Percentiles rank a stretch among this genome's conserved stretches.
Conservation (phyloP, 2,797 vertebrate species). For the Gymnothorax reevesii region DNA sequence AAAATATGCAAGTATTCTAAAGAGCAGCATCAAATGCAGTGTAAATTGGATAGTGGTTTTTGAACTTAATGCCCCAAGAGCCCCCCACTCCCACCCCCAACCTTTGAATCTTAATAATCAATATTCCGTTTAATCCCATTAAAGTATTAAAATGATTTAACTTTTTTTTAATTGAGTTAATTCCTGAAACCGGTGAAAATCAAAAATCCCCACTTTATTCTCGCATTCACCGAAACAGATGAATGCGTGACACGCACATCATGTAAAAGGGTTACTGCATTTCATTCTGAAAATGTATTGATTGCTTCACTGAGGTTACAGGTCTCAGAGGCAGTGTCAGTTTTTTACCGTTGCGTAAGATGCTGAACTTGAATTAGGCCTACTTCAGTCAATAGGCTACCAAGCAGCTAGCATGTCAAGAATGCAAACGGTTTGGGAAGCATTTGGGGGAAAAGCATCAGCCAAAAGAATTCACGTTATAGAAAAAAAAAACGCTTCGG, state of each 20-base stretch:
- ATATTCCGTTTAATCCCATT: too few species aligned
- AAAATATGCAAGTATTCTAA: neutral
- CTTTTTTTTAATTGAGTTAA: too few species aligned
- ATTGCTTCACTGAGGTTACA: neutral
- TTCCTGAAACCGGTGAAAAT: too few species aligned
- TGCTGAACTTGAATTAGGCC: neutral
- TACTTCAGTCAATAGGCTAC: neutral
- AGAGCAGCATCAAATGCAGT: neutral
- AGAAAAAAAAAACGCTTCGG: neutral
- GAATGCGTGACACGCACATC: too few species aligned
- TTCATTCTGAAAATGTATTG: too few species aligned
- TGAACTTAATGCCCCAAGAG: neutral
- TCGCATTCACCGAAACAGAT: too few species aligned
- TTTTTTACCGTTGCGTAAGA: neutral
- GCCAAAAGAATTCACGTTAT: neutral
- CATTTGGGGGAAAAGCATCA: neutral
- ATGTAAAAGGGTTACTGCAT: too few species aligned
- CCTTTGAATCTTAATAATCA: too few species aligned
- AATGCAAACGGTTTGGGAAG: neutral
- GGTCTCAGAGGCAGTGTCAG: neutral
- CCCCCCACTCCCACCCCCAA: too few species aligned
- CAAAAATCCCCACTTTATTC: too few species aligned
- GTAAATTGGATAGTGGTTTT: neutral
- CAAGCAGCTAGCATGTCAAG: neutral
- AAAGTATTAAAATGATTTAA: too few species aligned